phyloP scores from a whole-genome alignment of 2,797 vertebrate genomes.

The Varecia variegata region DNA sequence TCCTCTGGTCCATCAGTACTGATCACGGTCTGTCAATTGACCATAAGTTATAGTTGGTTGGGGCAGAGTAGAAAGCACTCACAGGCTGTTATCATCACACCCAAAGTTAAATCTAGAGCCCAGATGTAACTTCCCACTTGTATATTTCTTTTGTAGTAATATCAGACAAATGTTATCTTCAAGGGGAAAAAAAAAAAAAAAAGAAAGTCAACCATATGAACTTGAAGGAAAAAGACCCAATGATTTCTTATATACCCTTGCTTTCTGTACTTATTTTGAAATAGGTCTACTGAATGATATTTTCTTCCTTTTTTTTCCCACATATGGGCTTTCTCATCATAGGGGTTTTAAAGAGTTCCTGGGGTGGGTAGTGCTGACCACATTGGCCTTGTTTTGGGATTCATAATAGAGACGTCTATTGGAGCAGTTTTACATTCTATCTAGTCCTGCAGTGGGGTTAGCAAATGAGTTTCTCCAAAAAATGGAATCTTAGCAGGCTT shows the following conservation, averaged over 20 bases:
- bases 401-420: neutral
- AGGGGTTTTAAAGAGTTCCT: neutral
- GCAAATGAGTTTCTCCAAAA: neutral
- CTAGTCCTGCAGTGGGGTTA: neutral
- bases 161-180: neutral
- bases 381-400: neutral
- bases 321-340: neutral
- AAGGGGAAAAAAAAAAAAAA: neutral
- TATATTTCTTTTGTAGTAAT: neutral
- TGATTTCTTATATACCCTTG: neutral
- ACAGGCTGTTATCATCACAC: neutral
- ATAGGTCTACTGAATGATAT: neutral
- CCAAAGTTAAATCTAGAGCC: neutral
- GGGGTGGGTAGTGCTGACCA: neutral
- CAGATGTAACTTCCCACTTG: neutral
- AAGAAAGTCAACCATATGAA: neutral
- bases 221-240: neutral
- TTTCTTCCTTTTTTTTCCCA: neutral
- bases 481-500: neutral
- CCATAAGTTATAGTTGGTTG: neutral
- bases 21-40: neutral
- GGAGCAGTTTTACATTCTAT: neutral
- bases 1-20: neutral
- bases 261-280: neutral
- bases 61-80: conserved; percentile 10